These are phyloP conservation scores for Ailuropoda melanoleuca DNA, from an alignment of 2,113 vertebrate species.

Conservation along the genomic window DNA sequence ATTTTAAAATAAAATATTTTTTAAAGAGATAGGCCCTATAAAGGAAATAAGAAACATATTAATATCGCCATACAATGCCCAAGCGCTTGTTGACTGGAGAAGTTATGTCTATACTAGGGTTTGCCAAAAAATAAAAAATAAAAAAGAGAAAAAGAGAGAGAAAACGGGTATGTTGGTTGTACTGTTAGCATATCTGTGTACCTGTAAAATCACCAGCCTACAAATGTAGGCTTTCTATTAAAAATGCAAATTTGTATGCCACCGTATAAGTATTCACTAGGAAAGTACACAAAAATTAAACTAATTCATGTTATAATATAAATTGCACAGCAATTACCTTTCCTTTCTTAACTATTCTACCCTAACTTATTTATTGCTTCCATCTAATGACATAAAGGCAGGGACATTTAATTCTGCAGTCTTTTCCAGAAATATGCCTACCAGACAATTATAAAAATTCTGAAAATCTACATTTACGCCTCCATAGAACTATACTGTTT, in stretches of 20 bases:
- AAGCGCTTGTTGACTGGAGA: not conserved
- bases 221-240: not conserved
- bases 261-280: not conserved
- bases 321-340: not conserved
- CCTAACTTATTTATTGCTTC: not conserved
- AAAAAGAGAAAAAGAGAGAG: not conserved
- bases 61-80: not conserved
- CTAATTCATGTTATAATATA: not conserved
- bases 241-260: not conserved
- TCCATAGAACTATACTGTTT: conserved; percentile 1
- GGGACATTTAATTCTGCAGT: not conserved
- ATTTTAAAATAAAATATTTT: not conserved
- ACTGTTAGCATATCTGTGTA: not conserved
- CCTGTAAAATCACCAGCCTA: conserved; percentile 26
- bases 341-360: not conserved
- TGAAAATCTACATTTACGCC: not conserved
- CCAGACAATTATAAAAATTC: not conserved
- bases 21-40: not conserved
- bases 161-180: not conserved
- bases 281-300: not conserved
- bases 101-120: not conserved
- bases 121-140: not conserved
- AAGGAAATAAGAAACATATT: not conserved
- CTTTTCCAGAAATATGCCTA: conserved; percentile 16
- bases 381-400: not conserved